A percentile compares a stretch with the other conserved stretches of the same genome.
These are phyloP conservation scores for Drosophila ficusphila DNA, from an alignment of 1,140 invertebrate species.

Conservation along the genomic window DNA sequence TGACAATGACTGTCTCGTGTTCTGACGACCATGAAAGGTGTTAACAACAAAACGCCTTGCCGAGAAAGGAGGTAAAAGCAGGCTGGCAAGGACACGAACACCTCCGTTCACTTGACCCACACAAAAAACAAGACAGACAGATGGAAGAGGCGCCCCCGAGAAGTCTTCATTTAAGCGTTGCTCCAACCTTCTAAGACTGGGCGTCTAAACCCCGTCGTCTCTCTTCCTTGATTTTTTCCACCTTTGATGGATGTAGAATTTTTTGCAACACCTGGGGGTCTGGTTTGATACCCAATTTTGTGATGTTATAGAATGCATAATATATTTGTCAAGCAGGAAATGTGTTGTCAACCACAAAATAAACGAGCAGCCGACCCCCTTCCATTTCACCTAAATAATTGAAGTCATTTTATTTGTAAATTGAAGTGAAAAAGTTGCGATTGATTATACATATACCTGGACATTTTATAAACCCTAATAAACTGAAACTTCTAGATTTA, in stretches of 20 bases:
- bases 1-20: constrained; percentile 50
- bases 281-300: not conserved
- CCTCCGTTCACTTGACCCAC: constrained; percentile 69
- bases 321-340: not conserved
- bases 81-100: constrained; percentile 32
- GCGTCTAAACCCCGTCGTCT: not conserved
- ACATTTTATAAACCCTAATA: too few relatives aligned
- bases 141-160: constrained; percentile 21
- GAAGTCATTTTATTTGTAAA: too few relatives aligned
- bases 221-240: constrained; percentile 34
- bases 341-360: not conserved
- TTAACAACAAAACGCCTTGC: constrained; percentile 59
- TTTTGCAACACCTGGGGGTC: not conserved
- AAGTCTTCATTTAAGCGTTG: constrained; percentile 32
- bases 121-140: constrained; percentile 24
- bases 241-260: constrained; percentile 27
- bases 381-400: too few relatives aligned
- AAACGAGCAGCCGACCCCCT: too few relatives aligned
- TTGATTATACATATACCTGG: too few relatives aligned
- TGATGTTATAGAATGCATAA: not conserved
- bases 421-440: too few relatives aligned
- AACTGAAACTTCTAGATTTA: too few relatives aligned
- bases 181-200: constrained; percentile 3
- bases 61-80: constrained; percentile 38
- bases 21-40: constrained; percentile 70